These are phyloP conservation scores for Machimus atricapillus DNA, from an alignment of 2,888 invertebrate genomes.

Conservation along the genomic window DNA sequence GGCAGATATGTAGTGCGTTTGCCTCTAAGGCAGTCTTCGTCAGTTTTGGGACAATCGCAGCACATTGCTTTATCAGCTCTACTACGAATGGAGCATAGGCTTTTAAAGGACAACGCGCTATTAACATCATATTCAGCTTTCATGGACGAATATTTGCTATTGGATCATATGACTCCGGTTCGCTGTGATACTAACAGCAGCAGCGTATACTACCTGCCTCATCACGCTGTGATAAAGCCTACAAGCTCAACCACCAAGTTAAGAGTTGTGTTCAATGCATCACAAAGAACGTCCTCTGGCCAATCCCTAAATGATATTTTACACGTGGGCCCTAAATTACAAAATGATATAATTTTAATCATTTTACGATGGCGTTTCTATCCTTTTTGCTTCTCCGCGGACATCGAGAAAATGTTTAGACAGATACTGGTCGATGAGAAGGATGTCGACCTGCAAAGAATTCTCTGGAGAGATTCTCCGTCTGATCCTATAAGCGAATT, in stretches of 20 bases:
- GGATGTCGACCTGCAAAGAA: constrained; percentile 10
- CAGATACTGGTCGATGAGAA: background rate
- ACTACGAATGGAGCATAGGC: background rate
- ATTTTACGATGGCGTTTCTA: background rate
- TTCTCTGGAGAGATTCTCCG: too few relatives aligned
- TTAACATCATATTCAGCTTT: background rate
- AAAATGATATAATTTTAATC: background rate
- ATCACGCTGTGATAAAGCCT: constrained; percentile 30
- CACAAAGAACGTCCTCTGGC: background rate
- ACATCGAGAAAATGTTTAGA: constrained; percentile 34
- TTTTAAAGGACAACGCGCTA: background rate
- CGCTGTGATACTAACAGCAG: background rate
- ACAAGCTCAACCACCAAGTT: constrained; percentile 20
- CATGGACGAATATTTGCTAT: background rate
- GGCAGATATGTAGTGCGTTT: background rate
- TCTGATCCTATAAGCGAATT: too few relatives aligned
- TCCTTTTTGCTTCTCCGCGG: background rate
- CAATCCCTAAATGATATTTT: constrained; percentile 29
- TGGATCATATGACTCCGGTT: background rate
- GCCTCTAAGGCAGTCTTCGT: background rate
- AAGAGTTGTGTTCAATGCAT: constrained; percentile 32
- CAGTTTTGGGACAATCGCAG: background rate
- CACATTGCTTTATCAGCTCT: background rate
- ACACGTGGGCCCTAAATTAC: background rate
- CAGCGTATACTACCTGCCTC: background rate